Conservation (phyloP, 2,888 invertebrate species). For the Orthosia cruda region DNA sequence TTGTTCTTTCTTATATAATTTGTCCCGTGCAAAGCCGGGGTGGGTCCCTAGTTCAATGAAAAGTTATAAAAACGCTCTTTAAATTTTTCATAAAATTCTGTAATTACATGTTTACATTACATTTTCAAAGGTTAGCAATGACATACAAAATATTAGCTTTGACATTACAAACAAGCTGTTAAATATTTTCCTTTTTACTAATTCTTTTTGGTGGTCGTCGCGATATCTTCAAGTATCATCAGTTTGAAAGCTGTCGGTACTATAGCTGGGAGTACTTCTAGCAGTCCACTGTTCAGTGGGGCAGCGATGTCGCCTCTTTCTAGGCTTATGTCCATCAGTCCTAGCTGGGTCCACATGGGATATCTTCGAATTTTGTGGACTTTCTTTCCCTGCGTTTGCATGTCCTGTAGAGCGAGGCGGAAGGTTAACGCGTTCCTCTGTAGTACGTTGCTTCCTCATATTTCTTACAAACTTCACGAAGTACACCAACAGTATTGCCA, state of each 20-base stretch:
- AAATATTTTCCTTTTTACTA: not conserved
- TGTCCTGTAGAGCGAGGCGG: not conserved
- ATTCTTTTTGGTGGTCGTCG: conserved; percentile 6
- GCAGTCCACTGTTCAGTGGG: conserved; percentile 74
- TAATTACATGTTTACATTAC: conserved; percentile 40
- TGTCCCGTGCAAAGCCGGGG: too few species aligned
- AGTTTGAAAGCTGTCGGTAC: conserved; percentile 54
- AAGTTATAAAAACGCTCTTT: too few species aligned
- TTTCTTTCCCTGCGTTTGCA: conserved; percentile 1
- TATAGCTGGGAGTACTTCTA: conserved; percentile 52
- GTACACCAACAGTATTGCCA: conserved; percentile 73
- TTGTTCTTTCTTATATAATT: too few species aligned
- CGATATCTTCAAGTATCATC: conserved; percentile 20
- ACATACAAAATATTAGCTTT: conserved; percentile 28
- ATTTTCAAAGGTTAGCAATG: conserved; percentile 44
- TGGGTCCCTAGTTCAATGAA: too few species aligned
- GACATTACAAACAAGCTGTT: conserved; percentile 20
- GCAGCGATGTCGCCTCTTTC: conserved; percentile 70
- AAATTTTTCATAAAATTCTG: not conserved
- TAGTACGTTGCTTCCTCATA: conserved; percentile 36
- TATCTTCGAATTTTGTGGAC: not conserved
- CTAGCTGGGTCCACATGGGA: conserved; percentile 44
- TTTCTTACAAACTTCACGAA: conserved; percentile 73
- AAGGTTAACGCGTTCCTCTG: not conserved
- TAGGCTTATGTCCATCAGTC: conserved; percentile 58